Evolutionary conservation across 2,113 vertebrate genomes (phyloP), one percentile per base, ranked within the genome.

Genomic region (Ictalurus furcatus): DNA sequence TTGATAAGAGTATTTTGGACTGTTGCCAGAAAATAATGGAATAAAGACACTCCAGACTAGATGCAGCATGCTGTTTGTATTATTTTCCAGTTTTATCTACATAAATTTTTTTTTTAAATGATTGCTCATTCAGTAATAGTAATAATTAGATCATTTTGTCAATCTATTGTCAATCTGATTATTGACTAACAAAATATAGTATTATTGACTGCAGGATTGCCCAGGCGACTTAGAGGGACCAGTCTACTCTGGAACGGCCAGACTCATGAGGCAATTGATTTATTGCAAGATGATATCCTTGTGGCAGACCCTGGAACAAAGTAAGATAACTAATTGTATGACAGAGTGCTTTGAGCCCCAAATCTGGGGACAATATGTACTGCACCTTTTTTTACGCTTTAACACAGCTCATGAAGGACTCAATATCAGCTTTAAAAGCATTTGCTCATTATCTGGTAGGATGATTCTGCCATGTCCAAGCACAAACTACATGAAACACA

Each of bases 271-370:
- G 97, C 97, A 2, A 92, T 98, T 0, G 86, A 90, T 12, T 94
- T 98, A 88, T 94, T 99, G 76, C 95, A 95, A 58, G 97, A 98
- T 14, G 97, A 98, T 0, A 91, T 98, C 17, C 93, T 99, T 48
- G 97, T 98, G 30, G 97, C 95, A 0, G 97, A 98, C 87, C 97
- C 97, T 3, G 97, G 98, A 89, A 98, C 97, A 88, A 97, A 96
- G 97, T 98, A 91, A 94, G 94, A 83, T 56, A 79, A 37, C 14
- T 23, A 69, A 86, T 19, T 73, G 48, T 69, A 54, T 63, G 34
- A 84, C 14, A 87, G 84, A 63, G 67, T 81, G 8, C 16, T 86
- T 28, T 23, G 74, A 88, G 71, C n/a, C 40, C 58, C 65, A 12
- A 82, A 25, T 40, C 4, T 44, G 65, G 48, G 28, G 30, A 90